Percentiles rank a stretch among this genome's conserved stretches.
phyloP scores from a whole-genome alignment of 2,797 vertebrate genomes.

The Clamator glandarius region DNA sequence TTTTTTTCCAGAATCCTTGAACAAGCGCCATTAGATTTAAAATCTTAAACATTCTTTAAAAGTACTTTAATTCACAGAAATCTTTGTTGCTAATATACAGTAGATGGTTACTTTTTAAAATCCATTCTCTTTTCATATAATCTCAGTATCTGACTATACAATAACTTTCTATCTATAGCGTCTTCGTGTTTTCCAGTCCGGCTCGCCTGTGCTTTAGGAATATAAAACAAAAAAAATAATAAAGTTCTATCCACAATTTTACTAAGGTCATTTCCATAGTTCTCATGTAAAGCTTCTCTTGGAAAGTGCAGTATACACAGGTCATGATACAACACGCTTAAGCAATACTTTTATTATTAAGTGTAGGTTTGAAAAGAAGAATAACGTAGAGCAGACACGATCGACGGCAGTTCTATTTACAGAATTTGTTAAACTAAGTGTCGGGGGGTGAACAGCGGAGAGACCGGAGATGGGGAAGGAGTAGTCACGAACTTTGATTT shows the following conservation, averaged over 20 bases:
- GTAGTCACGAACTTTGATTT: not conserved
- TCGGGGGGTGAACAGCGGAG: not conserved
- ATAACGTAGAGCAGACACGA: constrained; percentile 64
- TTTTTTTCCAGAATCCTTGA: constrained; percentile 61
- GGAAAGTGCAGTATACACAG: constrained; percentile 72
- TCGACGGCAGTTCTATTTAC: constrained; percentile 69
- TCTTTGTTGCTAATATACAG: constrained; percentile 79
- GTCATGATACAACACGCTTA: constrained; percentile 72
- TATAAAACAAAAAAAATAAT: constrained; percentile 74
- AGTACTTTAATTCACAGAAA: constrained; percentile 82
- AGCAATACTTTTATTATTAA: constrained; percentile 73
- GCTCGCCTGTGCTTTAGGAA: constrained; percentile 70
- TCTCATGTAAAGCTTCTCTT: constrained; percentile 73
- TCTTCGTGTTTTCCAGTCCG: constrained; percentile 62
- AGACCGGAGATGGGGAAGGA: constrained; percentile 27
- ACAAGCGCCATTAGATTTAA: constrained; percentile 72
- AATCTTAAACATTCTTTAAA: constrained; percentile 78
- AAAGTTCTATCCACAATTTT: constrained; percentile 77
- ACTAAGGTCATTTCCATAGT: constrained; percentile 73
- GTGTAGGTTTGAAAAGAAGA: constrained; percentile 64
- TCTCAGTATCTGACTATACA: constrained; percentile 77
- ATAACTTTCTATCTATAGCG: constrained; percentile 74
- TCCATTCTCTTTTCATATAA: constrained; percentile 76
- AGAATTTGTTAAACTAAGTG: constrained; percentile 70
- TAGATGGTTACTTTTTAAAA: constrained; percentile 74